A percentile compares a stretch with the other conserved stretches of the same genome.
phyloP scores from a whole-genome alignment of 2,797 vertebrate species.

The Acrocephalus scirpaceus region DNA sequence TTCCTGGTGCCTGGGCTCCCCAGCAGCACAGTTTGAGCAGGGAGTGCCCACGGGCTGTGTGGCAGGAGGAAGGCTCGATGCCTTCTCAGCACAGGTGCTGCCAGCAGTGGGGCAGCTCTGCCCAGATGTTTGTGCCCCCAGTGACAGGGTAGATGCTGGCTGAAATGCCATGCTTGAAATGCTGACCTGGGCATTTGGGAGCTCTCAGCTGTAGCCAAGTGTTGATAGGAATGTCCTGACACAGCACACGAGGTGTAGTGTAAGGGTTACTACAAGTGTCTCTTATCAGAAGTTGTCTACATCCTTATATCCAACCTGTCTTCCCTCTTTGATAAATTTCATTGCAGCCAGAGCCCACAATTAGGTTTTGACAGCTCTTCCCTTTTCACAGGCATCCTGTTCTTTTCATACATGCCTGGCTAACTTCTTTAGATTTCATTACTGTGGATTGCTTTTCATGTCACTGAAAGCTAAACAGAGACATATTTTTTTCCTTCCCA shows the following conservation, averaged over 20 bases:
- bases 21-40: not conserved
- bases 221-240: not conserved
- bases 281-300: slow-evolving; percentile 17
- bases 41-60: not conserved
- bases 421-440: slow-evolving; percentile 59
- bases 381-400: slow-evolving; percentile 62
- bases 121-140: not conserved
- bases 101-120: not conserved
- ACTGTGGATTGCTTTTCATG: slow-evolving; percentile 27
- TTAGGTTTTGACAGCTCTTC: slow-evolving; percentile 62
- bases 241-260: not conserved
- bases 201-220: not conserved
- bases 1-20: not conserved
- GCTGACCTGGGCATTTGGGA: not conserved
- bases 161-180: not conserved
- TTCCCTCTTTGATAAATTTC: slow-evolving; percentile 47
- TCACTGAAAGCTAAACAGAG: slow-evolving; percentile 31
- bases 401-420: slow-evolving; percentile 60
- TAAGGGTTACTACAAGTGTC: not conserved
- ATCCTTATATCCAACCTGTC: not conserved
- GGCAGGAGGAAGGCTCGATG: fast-evolving
- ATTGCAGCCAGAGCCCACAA: slow-evolving; percentile 57
- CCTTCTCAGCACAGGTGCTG: not conserved
- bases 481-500: slow-evolving; percentile 48
- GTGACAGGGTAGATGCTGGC: not conserved